Base-by-base conservation (phyloP, 2,888 invertebrate species). In the Stenoptilia bipunctidactyla region DNA sequence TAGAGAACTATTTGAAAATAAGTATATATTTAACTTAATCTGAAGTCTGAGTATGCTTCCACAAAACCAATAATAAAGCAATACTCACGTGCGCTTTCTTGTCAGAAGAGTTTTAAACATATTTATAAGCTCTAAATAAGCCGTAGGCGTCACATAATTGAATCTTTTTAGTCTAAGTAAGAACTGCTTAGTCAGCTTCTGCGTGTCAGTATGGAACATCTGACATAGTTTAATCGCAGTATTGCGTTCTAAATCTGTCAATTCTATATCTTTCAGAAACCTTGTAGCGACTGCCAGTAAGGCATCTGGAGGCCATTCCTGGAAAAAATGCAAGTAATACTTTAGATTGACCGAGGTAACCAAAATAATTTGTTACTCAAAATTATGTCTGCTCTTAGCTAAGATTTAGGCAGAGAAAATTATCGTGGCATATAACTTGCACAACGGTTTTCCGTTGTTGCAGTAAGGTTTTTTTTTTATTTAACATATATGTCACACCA, bases 271-370 rank as follows among this genome's bases (percentile, higher is more conserved):
- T 40, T 88, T 89, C 15, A 97, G 77, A 68, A 96, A 96, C 46
- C 91, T 74, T 1, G 90, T 91, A 0, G 97, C 94, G 0, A 97
- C 96, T 0, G 96, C 96, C 35, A 94, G 70, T 20, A 97, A 68
- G 1, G 97, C 97, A 71, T 97, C 97, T 56, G 93, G 89, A 0
- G 98, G 97, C 98, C 98, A 97, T 38, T 93, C 87, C 89, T 94
- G 40, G 3, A n/a, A 9, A 30, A 20, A 20, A 20, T 20, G 8
- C 8, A n/a, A n/a, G n/a, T n/a, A n/a, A n/a, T n/a, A n/a, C n/a
- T n/a, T n/a, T n/a, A n/a, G n/a, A n/a, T n/a, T n/a, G n/a, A n/a
- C n/a, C n/a, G n/a, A n/a, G n/a, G n/a, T n/a, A n/a, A n/a, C n/a
- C n/a, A n/a, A n/a, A n/a, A n/a, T n/a, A n/a, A n/a, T n/a, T n/a